Percentiles rank a stretch among this genome's conserved stretches.
Evolutionary conservation across 2,888 invertebrate genomes (phyloP).

Genomic region (Emmelina monodactyla): DNA sequence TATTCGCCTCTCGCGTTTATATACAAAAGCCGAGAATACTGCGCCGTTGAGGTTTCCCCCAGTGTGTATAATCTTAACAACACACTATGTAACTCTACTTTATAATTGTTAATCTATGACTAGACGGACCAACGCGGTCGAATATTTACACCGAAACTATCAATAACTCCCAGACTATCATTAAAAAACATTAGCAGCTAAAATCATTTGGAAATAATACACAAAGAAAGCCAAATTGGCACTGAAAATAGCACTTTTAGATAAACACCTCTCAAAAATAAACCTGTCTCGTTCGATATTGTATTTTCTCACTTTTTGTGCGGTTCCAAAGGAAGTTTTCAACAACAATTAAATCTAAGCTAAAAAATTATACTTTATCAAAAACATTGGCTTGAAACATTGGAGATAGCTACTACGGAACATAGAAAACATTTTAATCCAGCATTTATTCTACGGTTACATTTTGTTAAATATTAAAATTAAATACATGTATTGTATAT

Average conservation of each 20-base stretch:
- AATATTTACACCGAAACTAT: no score
- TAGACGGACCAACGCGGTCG: no score
- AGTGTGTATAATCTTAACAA: no score
- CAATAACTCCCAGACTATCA: no score
- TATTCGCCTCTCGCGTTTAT: conserved; percentile 21
- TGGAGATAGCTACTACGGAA: conserved; percentile 30
- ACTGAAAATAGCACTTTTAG: no score
- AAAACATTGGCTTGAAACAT: conserved; percentile 24
- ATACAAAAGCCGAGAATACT: conserved; percentile 46
- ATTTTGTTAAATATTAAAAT: conserved; percentile 28
- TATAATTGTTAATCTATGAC: no score
- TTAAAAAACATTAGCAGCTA: no score
- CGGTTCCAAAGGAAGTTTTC: conserved; percentile 50
- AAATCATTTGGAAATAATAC: no score
- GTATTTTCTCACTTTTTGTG: conserved; percentile 32
- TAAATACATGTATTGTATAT: conserved; percentile 26
- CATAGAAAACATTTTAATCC: conserved; percentile 27
- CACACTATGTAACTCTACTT: no score
- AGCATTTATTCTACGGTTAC: conserved; percentile 33
- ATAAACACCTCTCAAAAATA: conserved; percentile 49
- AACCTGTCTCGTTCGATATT: conserved; percentile 22
- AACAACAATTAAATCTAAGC: conserved; percentile 34
- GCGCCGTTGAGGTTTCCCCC: no score
- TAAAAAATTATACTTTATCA: conserved; percentile 16
- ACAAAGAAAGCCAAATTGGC: no score